Evolutionary conservation across 2,888 invertebrate genomes (phyloP), one percentile per base, ranked within the genome.

Genomic region (Pterobdella sp.): DNA sequence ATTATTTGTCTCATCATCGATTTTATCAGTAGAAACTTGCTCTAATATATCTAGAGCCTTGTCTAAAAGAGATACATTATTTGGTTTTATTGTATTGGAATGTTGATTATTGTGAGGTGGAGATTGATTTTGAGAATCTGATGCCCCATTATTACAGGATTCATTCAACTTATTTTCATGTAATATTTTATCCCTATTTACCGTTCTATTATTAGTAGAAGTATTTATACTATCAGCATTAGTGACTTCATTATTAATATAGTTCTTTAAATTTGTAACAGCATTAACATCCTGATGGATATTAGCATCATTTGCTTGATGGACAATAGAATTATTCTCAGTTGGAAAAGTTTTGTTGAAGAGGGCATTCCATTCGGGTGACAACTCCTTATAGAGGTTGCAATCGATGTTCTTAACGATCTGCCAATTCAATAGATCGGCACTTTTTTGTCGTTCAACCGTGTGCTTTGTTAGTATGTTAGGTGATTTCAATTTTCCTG

Each of bases 311-410:
- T n/a, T n/a, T n/a, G n/a, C n/a, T n/a, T n/a, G n/a, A n/a, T n/a
- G n/a, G n/a, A n/a, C n/a, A n/a, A n/a, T n/a, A n/a, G n/a, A n/a
- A n/a, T n/a, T n/a, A n/a, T n/a, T n/a, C n/a, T n/a, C n/a, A n/a
- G n/a, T n/a, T n/a, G 22, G 26, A n/a, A 56, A 56, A 26, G 60
- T 56, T 56, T 56, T 56, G 60, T 56, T 56, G 60, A 56, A 56
- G 26, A 56, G 60, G 18, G 60, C 60, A 56, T 56, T 56, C 60
- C 60, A 56, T n/a, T 56, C 60, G n/a, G 60, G 60, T n/a, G 60
- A 56, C 4, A 56, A 26, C 26, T 56, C 60, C 60, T 56, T 56
- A 26, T 56, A 56, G 10, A 56, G n/a, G n/a, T 56, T 56, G 60
- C 4, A 22, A 26, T 56, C 60, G n/a, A 56, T 26, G n/a, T 56